A percentile compares a stretch with the other conserved stretches of the same genome.
These are phyloP conservation scores for Sprattus sprattus DNA, from an alignment of 2,113 vertebrate species.

Conservation along the genomic window DNA sequence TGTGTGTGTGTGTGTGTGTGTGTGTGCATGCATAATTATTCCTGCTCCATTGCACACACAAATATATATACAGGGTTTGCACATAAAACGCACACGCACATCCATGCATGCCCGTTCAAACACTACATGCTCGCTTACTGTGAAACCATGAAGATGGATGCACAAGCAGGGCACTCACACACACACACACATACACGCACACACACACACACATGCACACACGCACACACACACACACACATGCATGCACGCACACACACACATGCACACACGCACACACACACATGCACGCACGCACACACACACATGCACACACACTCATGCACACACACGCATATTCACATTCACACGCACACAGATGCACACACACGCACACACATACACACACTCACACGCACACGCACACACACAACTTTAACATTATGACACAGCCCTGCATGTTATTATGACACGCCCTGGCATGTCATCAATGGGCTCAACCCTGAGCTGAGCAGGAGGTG, in stretches of 20 bases:
- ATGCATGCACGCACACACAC: slow-evolving; percentile 53
- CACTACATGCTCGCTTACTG: neutral
- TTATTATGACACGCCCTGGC: too few species aligned
- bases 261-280: slow-evolving; percentile 20
- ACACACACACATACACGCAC: slow-evolving; percentile 46
- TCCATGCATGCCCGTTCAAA: neutral
- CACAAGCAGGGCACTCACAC: slow-evolving; percentile 38
- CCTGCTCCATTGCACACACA: neutral
- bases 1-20: neutral
- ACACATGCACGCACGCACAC: neutral
- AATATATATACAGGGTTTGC: neutral
- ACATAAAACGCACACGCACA: slow-evolving; percentile 41
- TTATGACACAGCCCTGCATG: too few species aligned
- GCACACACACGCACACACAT: neutral
- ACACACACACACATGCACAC: slow-evolving; percentile 47
- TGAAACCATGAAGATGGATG: neutral
- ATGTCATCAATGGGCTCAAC: too few species aligned
- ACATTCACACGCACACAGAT: slow-evolving; percentile 36
- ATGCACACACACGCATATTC: slow-evolving; percentile 13
- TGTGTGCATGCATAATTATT: neutral
- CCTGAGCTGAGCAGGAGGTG: too few species aligned
- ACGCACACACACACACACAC: slow-evolving; percentile 51
- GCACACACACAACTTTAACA: neutral
- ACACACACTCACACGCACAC: neutral
- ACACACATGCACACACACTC: neutral